Conservation (phyloP, 1,140 invertebrate genomes). For the Akabosia matsudoensis region DNA sequence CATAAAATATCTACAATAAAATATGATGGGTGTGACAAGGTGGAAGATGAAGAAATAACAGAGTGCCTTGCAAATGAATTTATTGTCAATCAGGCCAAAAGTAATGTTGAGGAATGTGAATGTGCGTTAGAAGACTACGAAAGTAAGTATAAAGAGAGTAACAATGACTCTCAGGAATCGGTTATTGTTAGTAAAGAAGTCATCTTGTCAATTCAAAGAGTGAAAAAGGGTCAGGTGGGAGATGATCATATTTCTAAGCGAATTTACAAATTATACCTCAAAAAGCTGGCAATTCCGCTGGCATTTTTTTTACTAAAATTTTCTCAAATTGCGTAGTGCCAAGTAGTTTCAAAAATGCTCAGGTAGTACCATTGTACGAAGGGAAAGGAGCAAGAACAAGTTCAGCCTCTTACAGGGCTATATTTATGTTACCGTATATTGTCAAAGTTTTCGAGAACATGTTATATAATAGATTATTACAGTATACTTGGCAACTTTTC, state of each 20-base stretch:
- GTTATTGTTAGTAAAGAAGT: no score
- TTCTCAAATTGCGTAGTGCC: background rate
- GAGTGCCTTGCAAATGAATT: no score
- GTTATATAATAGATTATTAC: slow-evolving; percentile 9
- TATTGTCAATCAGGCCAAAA: no score
- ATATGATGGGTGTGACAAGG: no score
- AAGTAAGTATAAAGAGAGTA: no score
- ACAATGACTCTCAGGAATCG: no score
- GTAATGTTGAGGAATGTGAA: no score
- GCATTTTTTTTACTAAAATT: background rate
- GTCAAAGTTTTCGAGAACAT: slow-evolving; percentile 27
- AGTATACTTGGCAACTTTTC: background rate
- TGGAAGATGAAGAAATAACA: no score
- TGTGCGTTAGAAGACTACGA: no score
- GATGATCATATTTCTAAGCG: background rate
- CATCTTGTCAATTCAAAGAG: background rate
- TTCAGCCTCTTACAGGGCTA: slow-evolving; percentile 11
- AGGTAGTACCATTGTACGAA: slow-evolving; percentile 23
- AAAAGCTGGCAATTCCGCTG: background rate
- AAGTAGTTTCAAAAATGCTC: background rate
- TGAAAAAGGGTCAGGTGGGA: background rate
- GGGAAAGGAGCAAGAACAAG: slow-evolving; percentile 15
- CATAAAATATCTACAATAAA: no score
- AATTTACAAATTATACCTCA: background rate
- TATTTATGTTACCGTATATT: background rate